Conservation (phyloP, 2,113 vertebrate species). For the Catharus fuscescens region DNA sequence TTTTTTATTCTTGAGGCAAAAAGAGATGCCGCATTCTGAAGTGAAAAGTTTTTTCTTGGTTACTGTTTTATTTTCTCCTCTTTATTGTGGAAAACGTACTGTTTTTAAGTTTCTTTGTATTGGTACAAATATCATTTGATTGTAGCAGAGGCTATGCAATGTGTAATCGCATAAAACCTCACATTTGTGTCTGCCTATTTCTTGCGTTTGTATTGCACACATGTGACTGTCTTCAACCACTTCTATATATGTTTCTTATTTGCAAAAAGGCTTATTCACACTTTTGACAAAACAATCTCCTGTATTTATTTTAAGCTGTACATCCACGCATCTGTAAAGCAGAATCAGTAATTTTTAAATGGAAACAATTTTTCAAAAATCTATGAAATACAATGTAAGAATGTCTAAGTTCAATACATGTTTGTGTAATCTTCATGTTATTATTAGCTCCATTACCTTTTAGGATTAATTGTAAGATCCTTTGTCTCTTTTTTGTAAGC, state of each 20-base stretch:
- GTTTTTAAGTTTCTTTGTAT: not conserved
- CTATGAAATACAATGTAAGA: not conserved
- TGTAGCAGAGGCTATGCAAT: not conserved
- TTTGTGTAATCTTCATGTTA: not conserved
- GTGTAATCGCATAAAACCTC: not conserved
- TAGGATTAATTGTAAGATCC: not conserved
- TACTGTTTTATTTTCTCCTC: not conserved
- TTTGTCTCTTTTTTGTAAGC: not conserved
- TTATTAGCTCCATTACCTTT: not conserved
- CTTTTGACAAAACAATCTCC: not conserved
- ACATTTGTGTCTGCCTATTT: not conserved
- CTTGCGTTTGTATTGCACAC: not conserved
- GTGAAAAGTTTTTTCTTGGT: not conserved
- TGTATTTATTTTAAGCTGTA: not conserved
- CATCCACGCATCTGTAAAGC: not conserved
- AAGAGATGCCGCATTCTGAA: slow-evolving; percentile 7
- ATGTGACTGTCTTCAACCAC: not conserved
- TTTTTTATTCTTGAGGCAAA: not conserved
- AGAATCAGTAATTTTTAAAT: not conserved
- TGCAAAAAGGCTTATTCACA: not conserved
- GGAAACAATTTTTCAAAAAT: not conserved
- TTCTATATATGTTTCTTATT: not conserved
- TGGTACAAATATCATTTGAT: not conserved
- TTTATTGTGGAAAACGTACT: slow-evolving; percentile 4
- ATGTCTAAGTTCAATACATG: not conserved